These are phyloP conservation scores for Okamejei kenojei DNA, from an alignment of 2,797 vertebrate genomes.

Conservation along the genomic window DNA sequence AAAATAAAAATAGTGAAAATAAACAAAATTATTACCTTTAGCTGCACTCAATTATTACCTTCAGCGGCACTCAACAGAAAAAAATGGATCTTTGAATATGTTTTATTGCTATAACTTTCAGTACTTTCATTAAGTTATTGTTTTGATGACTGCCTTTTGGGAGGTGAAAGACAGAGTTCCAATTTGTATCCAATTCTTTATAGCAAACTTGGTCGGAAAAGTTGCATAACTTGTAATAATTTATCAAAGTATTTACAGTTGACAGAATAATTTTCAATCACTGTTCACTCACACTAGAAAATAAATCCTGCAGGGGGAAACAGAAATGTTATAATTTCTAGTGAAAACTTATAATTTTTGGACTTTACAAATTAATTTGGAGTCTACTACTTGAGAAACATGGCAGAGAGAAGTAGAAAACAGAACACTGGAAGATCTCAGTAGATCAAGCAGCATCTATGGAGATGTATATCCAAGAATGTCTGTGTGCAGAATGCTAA, in stretches of 20 bases:
- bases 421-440: no score
- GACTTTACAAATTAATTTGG: not conserved
- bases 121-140: not conserved
- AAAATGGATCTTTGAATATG: not conserved
- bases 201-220: not conserved
- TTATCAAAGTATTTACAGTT: not conserved
- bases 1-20: not conserved
- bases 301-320: no score
- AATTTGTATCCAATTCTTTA: not conserved
- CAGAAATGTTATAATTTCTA: not conserved
- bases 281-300: not conserved
- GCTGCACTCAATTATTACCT: not conserved
- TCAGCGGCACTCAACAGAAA: not conserved
- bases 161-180: not conserved
- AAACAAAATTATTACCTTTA: no score
- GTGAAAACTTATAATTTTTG: not conserved
- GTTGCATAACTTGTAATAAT: not conserved
- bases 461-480: no score
- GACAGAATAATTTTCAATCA: not conserved
- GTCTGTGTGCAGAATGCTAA: no score
- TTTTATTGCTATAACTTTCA: not conserved
- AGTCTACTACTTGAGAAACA: not conserved
- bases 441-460: no score
- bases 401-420: not conserved
- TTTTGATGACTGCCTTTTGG: not conserved